Evolutionary conservation across 2,113 vertebrate genomes (phyloP).

Genomic region (Poecile atricapillus): DNA sequence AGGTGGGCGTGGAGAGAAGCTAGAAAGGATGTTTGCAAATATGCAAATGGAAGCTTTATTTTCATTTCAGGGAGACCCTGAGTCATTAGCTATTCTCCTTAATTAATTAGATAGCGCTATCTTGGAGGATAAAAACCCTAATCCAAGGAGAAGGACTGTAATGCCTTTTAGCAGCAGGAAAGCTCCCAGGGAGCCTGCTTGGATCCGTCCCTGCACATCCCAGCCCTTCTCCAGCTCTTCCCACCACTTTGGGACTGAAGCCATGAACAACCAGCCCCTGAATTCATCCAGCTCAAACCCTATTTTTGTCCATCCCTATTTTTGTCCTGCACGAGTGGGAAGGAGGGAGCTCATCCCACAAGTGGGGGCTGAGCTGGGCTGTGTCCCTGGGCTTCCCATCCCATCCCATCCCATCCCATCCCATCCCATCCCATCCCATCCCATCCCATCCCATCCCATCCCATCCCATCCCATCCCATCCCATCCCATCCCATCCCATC

Average conservation of each 20-base stretch:
- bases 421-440: neutral
- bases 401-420: too few species aligned
- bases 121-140: neutral
- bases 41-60: neutral
- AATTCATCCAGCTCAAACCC: neutral
- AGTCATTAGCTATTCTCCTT: neutral
- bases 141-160: neutral
- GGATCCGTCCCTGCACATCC: neutral
- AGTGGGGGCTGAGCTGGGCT: neutral
- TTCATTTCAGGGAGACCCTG: neutral
- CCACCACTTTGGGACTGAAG: rapidly evolving
- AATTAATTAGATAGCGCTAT: neutral
- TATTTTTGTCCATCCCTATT: neutral
- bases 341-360: neutral
- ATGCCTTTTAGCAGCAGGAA: too few species aligned
- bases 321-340: neutral
- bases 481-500: neutral
- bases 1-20: neutral
- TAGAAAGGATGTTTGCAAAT: neutral
- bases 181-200: neutral
- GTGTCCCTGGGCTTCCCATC: neutral
- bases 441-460: too few species aligned
- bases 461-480: neutral
- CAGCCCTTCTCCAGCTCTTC: neutral
- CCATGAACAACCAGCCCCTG: neutral